phyloP scores from a whole-genome alignment of 2,113 vertebrate species.

The Symphodus melops region DNA sequence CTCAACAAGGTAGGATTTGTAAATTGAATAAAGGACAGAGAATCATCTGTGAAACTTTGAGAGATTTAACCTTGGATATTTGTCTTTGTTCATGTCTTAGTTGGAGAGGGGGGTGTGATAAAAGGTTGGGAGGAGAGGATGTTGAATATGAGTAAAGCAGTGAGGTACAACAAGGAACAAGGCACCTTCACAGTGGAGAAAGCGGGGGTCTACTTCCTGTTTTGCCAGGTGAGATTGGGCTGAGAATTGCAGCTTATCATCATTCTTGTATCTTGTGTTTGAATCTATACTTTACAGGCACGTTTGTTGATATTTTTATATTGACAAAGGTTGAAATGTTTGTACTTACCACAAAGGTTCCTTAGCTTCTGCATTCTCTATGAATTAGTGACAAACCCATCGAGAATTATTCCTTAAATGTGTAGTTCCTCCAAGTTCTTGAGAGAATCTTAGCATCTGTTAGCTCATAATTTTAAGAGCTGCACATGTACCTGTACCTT shows the following conservation, averaged over 20 bases:
- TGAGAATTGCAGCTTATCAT: slow-evolving; percentile 20
- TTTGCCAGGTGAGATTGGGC: slow-evolving; percentile 87
- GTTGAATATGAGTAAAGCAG: slow-evolving; percentile 88
- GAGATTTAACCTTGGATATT: slow-evolving; percentile 36
- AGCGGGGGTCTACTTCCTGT: slow-evolving; percentile 90
- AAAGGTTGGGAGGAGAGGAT: slow-evolving; percentile 89
- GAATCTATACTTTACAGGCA: neutral
- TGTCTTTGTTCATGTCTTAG: slow-evolving; percentile 64
- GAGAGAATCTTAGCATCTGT: neutral
- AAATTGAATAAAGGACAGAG: slow-evolving; percentile 35
- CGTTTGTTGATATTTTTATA: neutral
- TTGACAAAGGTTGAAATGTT: neutral
- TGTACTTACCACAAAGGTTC: no score
- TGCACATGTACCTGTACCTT: no score
- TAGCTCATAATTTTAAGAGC: neutral
- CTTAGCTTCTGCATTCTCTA: no score
- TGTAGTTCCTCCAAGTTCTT: no score
- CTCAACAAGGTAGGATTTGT: slow-evolving; percentile 80
- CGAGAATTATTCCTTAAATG: no score
- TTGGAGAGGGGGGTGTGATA: slow-evolving; percentile 86
- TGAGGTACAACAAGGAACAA: slow-evolving; percentile 85
- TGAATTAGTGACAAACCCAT: no score
- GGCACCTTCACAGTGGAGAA: slow-evolving; percentile 87
- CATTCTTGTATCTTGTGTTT: no score
- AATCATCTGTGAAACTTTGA: slow-evolving; percentile 9